These are phyloP conservation scores for Elegia similella DNA, from an alignment of 2,888 invertebrate genomes.

Conservation along the genomic window DNA sequence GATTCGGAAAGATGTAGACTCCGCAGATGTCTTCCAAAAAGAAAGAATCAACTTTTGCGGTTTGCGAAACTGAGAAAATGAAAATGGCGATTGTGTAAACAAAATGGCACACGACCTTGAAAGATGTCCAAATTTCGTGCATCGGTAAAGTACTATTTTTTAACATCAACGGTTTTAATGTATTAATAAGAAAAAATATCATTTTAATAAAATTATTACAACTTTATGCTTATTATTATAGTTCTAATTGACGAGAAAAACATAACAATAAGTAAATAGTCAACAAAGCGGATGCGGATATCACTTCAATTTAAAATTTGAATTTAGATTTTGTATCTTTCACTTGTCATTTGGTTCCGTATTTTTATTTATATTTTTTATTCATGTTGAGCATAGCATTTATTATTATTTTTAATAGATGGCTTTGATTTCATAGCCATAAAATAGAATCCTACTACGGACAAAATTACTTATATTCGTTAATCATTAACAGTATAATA, in stretches of 20 bases:
- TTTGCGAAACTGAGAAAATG: conserved; percentile 33
- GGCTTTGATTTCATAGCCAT: no score
- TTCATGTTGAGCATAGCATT: no score
- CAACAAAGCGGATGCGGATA: background rate
- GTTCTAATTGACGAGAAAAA: background rate
- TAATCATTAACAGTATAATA: no score
- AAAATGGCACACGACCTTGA: conserved; percentile 42
- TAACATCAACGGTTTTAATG: background rate
- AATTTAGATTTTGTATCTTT: conserved; percentile 11
- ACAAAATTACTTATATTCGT: no score
- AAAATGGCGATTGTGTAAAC: conserved; percentile 51
- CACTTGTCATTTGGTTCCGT: conserved; percentile 6
- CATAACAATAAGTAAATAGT: background rate
- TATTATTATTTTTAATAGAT: no score
- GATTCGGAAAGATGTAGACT: conserved; percentile 42
- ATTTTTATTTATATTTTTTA: no score
- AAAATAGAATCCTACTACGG: no score
- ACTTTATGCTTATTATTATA: no score
- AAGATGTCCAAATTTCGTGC: conserved; percentile 22
- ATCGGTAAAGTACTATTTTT: background rate
- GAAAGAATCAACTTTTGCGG: conserved; percentile 31
- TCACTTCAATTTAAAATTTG: background rate
- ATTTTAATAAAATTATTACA: background rate
- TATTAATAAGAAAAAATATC: background rate
- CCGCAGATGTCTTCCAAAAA: conserved; percentile 51